Evolutionary conservation across 2,113 vertebrate species (phyloP), one percentile per base, ranked within the genome.

Genomic region (Heterocephalus glaber): DNA sequence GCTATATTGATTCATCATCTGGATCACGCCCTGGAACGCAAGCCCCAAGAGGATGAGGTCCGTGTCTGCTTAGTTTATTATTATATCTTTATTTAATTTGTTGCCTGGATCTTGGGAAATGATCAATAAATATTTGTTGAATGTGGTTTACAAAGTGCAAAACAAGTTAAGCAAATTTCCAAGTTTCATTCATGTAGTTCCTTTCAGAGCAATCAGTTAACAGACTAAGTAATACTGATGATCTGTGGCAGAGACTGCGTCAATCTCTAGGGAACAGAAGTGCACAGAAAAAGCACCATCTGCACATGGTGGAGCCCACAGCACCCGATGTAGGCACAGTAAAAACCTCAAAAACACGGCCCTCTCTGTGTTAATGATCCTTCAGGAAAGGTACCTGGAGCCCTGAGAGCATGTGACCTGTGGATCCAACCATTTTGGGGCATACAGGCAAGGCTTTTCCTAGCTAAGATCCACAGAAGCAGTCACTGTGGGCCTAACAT

Each of bases 391-490:
- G 4, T 1, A 11, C 1, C 4, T 1, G 13, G 63, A 70, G 26
- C 5, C 3, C 1, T 1, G 4, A 82, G 0, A 28, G 2, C 3
- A 3, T 38, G 33, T 3, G 8, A 26, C 30, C 52, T 44, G 60
- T 72, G 77, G 65, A n/a, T 17, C 41, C 14, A 3, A 14, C 17
- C 33, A 41, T 11, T 4, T 6, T 0, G 5, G 26, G 14, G 61
- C 81, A n/a, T 33, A 30, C 0, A 38, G 47, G 90, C 2, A 41
- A 84, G 84, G 28, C 14, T 22, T 38, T 49, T 77, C 61, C 26
- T 44, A 65, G 9, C 82, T 54, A 17, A 68, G 70, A 85, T 7
- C 2, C 60, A 83, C 6, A 60, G 79, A 26, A 58, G 35, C 22
- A 54, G 28, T 28, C 35, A 5, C 19, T 38, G 1, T 3, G 16